phyloP scores from a whole-genome alignment of 2,113 vertebrate species.

The Scopus umbretta region DNA sequence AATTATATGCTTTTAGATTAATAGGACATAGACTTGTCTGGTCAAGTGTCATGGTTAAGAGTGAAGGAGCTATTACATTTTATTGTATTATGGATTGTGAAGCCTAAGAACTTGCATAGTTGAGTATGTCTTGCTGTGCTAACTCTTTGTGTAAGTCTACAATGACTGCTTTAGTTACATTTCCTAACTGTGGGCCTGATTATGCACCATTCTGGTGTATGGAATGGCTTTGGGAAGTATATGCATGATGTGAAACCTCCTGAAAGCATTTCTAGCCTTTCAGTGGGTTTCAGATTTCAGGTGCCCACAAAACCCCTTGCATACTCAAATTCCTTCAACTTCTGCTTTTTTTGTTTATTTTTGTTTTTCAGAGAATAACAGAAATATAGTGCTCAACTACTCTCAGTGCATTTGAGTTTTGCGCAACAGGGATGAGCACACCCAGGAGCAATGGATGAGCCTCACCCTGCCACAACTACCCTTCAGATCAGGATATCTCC shows the following conservation, averaged over 20 bases:
- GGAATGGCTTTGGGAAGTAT: neutral
- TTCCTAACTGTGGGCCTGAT: neutral
- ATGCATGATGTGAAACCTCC: neutral
- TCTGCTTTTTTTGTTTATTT: neutral
- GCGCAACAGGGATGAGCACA: neutral
- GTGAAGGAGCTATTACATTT: conserved; percentile 19
- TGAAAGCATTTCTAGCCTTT: neutral
- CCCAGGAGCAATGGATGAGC: neutral
- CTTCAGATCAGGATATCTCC: neutral
- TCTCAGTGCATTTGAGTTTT: neutral
- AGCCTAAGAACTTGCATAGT: neutral
- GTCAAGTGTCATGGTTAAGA: conserved; percentile 11
- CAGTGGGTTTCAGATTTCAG: neutral
- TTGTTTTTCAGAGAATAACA: neutral
- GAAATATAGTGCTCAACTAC: neutral
- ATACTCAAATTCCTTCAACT: neutral
- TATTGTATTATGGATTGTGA: conserved; percentile 36
- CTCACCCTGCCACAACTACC: neutral
- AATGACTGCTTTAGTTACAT: neutral
- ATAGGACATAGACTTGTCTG: neutral
- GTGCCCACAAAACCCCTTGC: neutral
- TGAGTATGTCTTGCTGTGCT: neutral
- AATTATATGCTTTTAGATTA: conserved; percentile 6
- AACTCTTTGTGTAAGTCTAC: neutral
- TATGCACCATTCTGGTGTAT: neutral